A percentile compares a stretch with the other conserved stretches of the same genome.
Evolutionary conservation across 2,888 invertebrate genomes (phyloP).

Genomic region (Drosophila neotestacea): DNA sequence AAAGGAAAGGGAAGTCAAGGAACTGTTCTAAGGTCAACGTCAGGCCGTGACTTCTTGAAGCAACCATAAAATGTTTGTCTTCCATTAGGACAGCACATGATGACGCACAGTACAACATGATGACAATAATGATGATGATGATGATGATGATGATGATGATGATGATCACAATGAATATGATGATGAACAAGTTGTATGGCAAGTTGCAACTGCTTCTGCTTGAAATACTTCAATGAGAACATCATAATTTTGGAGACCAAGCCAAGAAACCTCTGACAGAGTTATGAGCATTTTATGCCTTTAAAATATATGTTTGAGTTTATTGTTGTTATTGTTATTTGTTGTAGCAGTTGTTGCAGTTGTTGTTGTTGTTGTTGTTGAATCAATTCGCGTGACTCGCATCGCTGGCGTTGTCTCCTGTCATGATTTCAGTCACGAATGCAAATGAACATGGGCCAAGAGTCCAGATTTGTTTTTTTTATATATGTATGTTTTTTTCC

Average conservation of each 20-base stretch:
- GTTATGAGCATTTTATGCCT: conserved; percentile 46
- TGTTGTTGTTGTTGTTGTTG: conserved; percentile 3
- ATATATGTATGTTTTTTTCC: conserved; percentile 2
- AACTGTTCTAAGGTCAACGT: conserved; percentile 47
- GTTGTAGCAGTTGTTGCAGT: not conserved
- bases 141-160: conserved; percentile 13
- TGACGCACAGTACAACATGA: conserved; percentile 45
- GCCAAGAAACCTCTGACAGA: conserved; percentile 51
- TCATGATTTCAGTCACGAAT: conserved; percentile 74
- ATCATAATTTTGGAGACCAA: conserved; percentile 39
- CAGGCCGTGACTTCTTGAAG: conserved; percentile 48
- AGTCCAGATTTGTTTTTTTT: conserved; percentile 8
- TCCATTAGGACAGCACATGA: conserved; percentile 70
- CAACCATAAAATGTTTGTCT: conserved; percentile 76
- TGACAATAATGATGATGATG: not conserved
- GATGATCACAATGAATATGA: not conserved
- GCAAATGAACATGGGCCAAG: conserved; percentile 67
- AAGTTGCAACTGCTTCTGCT: conserved; percentile 23
- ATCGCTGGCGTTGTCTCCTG: conserved; percentile 55
- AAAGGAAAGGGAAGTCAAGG: conserved; percentile 1
- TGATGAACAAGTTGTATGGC: conserved; percentile 23
- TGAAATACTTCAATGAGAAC: conserved; percentile 49
- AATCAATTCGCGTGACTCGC: conserved; percentile 74
- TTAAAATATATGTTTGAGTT: conserved; percentile 34
- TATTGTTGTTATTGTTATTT: conserved; percentile 16